phyloP scores from a whole-genome alignment of 2,888 invertebrate species.

The Tiliacea aurago region DNA sequence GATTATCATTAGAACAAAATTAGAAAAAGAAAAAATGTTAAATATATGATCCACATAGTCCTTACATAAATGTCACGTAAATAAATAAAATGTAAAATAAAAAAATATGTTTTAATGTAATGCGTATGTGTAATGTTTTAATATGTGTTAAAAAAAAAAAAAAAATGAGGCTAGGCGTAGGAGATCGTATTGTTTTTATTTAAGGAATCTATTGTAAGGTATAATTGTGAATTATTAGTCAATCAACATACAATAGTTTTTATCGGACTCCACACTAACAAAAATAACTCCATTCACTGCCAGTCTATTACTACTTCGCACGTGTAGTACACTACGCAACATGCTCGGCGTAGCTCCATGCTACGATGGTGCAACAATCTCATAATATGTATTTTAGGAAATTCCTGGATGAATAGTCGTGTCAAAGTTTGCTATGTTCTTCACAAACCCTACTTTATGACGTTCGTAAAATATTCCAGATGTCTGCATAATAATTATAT shows the following conservation, averaged over 20 bases:
- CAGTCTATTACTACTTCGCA: neutral
- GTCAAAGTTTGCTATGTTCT: neutral
- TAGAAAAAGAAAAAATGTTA: too few species aligned
- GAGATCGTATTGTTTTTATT: neutral
- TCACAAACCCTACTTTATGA: neutral
- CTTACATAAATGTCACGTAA: too few species aligned
- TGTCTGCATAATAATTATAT: neutral
- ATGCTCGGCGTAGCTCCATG: neutral
- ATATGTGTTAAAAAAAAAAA: too few species aligned
- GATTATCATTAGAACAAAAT: too few species aligned
- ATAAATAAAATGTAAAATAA: too few species aligned
- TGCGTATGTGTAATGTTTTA: too few species aligned
- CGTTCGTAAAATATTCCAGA: neutral
- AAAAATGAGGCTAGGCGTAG: conserved; percentile 26
- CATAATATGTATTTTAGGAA: neutral
- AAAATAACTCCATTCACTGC: neutral
- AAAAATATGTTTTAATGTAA: too few species aligned
- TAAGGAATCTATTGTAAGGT: neutral
- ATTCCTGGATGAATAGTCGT: neutral
- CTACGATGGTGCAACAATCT: neutral
- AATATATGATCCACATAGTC: too few species aligned
- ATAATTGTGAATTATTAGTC: neutral
- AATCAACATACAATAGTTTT: neutral
- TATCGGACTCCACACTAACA: neutral
- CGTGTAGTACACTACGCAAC: neutral